Evolutionary conservation across 1,140 invertebrate genomes (phyloP), one percentile per base, ranked within the genome.

Genomic region (Sycophila sp.): DNA sequence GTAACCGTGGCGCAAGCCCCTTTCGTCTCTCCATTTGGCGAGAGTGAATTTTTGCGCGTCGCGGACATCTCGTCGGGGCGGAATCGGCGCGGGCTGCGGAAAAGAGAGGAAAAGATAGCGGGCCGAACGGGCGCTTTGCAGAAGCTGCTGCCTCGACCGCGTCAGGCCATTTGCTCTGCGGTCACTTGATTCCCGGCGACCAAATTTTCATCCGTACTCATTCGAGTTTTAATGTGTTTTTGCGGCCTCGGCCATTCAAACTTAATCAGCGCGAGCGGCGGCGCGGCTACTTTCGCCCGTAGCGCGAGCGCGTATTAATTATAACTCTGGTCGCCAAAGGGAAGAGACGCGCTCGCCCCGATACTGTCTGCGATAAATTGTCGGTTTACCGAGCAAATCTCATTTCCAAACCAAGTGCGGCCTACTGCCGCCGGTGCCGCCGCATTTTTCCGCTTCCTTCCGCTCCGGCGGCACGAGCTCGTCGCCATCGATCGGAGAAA

Each of bases 211-310:
- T 86, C 81, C 80, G 81, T 80, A 83, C 83, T 84, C 83, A 83
- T 84, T 84, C 83, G 79, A 84, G 83, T 86, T 86, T 86, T 86
- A 85, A 85, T 86, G 82, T 81, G 84, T 86, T 86, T 86, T 85
- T 86, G 84, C 81, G 84, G 84, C 82, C 83, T 85, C 83, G 83
- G 83, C 82, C 82, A 85, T 86, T 86, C 83, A 82, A 82, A 83
- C 82, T 85, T 86, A 86, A 85, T 86, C 84, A 85, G 81, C 78
- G 77, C 74, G n/a, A n/a, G n/a, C n/a, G n/a, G n/a, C n/a, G n/a
- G n/a, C 63, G 24, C n/a, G 74, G 76, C 78, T 82, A 80, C 79
- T 64, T 70, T 74, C 64, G 71, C 59, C 68, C 67, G 67, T 55
- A 24, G 42, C 38, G 59, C 79, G 78, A 81, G 79, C 83, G 77